These are phyloP conservation scores for Amblyopsis rosae DNA, from an alignment of 2,113 vertebrate species.

Conservation along the genomic window DNA sequence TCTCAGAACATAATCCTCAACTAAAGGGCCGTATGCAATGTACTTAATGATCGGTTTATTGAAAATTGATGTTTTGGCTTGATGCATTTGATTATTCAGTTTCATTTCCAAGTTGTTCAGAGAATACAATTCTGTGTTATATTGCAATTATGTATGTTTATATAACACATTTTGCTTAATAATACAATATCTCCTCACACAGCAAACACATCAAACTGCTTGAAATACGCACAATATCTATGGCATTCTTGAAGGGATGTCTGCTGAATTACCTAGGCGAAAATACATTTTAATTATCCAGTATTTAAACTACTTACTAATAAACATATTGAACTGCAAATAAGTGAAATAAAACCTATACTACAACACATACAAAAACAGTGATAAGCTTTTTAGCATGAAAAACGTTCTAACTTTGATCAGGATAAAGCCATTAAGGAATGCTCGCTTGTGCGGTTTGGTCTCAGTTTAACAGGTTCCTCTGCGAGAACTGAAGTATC, in stretches of 20 bases:
- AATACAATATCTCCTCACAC: not conserved
- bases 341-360: no score
- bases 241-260: not conserved
- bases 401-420: conserved; percentile 19
- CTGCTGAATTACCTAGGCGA: no score
- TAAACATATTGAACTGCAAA: no score
- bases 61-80: conserved; percentile 14
- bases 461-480: conserved; percentile 30
- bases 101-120: not conserved
- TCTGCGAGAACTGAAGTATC: conserved; percentile 19
- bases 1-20: not conserved
- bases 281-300: no score
- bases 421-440: conserved; percentile 28
- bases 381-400: no score
- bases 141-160: not conserved
- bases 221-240: not conserved
- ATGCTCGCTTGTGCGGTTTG: conserved; percentile 4
- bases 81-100: conserved; percentile 3
- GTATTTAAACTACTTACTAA: no score
- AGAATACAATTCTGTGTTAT: not conserved
- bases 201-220: not conserved
- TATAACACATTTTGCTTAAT: not conserved
- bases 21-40: conserved; percentile 6
- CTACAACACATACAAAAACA: no score
- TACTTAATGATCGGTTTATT: not conserved